phyloP scores from a whole-genome alignment of 1,140 invertebrate genomes.

The Myzus persicae region DNA sequence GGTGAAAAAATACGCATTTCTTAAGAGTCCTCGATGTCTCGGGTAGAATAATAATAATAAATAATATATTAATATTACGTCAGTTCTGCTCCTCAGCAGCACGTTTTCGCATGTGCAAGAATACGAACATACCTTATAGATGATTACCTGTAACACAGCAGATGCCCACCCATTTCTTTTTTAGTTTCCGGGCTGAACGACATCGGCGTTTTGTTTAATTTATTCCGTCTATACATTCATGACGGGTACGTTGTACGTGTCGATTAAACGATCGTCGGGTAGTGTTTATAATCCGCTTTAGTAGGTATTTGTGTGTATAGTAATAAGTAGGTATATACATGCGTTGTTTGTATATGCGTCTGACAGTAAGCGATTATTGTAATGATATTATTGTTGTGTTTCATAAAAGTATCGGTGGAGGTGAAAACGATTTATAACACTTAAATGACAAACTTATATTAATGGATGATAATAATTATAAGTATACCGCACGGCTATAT shows the following conservation, averaged over 20 bases:
- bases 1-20: too few relatives aligned
- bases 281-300: neutral
- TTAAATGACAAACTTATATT: neutral
- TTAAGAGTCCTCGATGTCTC: too few relatives aligned
- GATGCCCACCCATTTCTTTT: neutral
- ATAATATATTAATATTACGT: too few relatives aligned
- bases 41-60: too few relatives aligned
- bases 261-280: neutral
- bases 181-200: neutral
- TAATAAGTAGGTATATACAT: neutral
- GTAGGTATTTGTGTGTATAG: neutral
- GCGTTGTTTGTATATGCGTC: neutral
- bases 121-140: too few relatives aligned
- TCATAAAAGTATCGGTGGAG: neutral
- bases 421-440: neutral
- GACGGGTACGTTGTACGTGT: neutral
- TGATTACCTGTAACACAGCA: neutral
- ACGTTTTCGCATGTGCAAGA: too few relatives aligned
- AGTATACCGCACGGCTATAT: too few relatives aligned
- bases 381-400: neutral
- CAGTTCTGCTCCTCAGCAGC: too few relatives aligned
- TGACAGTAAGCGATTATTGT: neutral
- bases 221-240: neutral
- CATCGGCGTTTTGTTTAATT: neutral
- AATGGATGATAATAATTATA: neutral